Percentiles rank a stretch among this genome's conserved stretches.
Conservation (phyloP, 2,113 vertebrate genomes). For the Phaethon lepturus region DNA sequence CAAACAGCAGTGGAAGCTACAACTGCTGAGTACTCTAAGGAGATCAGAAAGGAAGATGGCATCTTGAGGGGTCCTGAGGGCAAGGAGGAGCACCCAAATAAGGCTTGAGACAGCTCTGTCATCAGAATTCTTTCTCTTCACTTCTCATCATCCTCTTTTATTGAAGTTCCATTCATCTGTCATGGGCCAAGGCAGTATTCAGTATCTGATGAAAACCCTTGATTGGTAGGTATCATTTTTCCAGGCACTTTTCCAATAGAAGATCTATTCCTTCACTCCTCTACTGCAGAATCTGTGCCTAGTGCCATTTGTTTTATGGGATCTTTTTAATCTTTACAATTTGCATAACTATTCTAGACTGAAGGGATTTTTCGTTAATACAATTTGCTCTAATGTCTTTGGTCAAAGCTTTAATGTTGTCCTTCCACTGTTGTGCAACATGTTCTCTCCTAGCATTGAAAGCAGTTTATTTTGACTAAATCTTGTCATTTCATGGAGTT, state of each 20-base stretch:
- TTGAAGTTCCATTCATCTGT: neutral
- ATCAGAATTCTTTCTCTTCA: neutral
- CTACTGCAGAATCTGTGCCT: neutral
- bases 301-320: neutral
- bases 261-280: neutral
- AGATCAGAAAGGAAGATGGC: neutral
- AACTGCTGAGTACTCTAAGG: neutral
- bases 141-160: neutral
- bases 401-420: neutral
- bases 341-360: neutral
- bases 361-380: neutral
- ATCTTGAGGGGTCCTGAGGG: neutral
- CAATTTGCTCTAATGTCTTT: neutral
- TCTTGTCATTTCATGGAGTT: neutral
- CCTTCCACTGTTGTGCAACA: neutral
- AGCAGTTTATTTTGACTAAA: neutral
- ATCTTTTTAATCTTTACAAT: neutral
- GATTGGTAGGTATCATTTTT: neutral
- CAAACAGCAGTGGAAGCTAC: neutral
- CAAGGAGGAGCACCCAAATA: neutral
- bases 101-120: neutral
- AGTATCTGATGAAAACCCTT: neutral
- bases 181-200: neutral
- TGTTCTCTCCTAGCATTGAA: neutral
- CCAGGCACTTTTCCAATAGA: neutral